Evolutionary conservation across 2,888 invertebrate genomes (phyloP).

Genomic region (Yponomeuta malinellus): DNA sequence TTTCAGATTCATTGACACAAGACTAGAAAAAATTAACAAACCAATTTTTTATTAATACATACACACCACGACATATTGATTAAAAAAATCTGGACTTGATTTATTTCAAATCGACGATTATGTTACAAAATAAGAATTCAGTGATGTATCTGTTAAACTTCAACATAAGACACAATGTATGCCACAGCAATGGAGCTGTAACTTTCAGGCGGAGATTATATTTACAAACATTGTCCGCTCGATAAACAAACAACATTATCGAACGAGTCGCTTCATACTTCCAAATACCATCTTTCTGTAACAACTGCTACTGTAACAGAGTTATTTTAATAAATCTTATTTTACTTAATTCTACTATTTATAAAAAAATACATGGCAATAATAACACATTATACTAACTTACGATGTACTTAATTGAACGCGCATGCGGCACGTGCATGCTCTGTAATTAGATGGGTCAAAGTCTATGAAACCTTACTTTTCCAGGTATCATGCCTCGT

Average conservation of each 20-base stretch:
- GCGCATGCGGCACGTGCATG: neutral
- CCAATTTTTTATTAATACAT: neutral
- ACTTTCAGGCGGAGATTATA: neutral
- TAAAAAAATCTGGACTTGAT: neutral
- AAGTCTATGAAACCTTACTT: neutral
- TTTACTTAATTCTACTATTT: neutral
- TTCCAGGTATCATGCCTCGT: neutral
- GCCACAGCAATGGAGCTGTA: neutral
- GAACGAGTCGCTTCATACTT: neutral
- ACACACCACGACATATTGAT: neutral
- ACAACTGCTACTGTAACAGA: no score
- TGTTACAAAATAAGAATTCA: no score
- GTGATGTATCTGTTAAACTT: no score
- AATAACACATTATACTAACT: no score
- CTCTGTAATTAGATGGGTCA: neutral
- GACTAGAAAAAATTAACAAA: constrained; percentile 31
- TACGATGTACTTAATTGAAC: no score
- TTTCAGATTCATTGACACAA: constrained; percentile 32
- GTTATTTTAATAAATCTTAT: no score
- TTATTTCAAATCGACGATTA: no score
- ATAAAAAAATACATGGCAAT: neutral
- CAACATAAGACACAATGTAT: no score
- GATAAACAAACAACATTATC: neutral
- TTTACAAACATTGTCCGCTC: neutral
- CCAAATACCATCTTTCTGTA: neutral